These are phyloP conservation scores for Palaemon carinicauda DNA, from an alignment of 1,140 invertebrate species.

Conservation along the genomic window DNA sequence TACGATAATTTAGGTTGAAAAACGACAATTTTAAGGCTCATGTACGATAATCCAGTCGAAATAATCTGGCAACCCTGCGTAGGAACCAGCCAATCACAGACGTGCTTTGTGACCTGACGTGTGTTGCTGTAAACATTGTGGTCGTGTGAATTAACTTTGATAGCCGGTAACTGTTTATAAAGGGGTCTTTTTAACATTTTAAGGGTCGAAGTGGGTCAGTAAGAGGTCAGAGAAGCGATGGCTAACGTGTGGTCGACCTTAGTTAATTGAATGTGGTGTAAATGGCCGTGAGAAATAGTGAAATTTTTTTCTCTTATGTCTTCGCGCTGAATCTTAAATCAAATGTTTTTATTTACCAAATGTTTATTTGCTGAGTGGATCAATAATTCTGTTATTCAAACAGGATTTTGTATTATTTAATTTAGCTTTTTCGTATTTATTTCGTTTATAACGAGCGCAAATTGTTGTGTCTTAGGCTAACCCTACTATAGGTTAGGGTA, in stretches of 20 bases:
- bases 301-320: neutral
- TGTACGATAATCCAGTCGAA: too few relatives aligned
- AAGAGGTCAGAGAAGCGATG: neutral
- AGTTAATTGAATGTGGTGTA: too few relatives aligned
- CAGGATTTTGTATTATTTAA: too few relatives aligned
- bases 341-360: neutral
- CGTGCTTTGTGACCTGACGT: slow-evolving; percentile 34
- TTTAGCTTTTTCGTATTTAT: too few relatives aligned
- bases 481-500: too few relatives aligned
- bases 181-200: too few relatives aligned
- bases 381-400: neutral
- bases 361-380: neutral
- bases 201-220: neutral
- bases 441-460: too few relatives aligned
- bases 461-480: too few relatives aligned
- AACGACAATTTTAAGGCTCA: too few relatives aligned
- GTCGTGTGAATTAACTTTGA: neutral
- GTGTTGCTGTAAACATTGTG: slow-evolving; percentile 54
- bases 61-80: too few relatives aligned
- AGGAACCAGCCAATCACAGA: slow-evolving; percentile 17
- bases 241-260: neutral
- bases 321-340: slow-evolving; percentile 32
- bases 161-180: slow-evolving; percentile 36
- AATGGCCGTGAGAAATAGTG: neutral
- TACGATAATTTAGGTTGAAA: too few relatives aligned